A percentile compares a stretch with the other conserved stretches of the same genome.
These are phyloP conservation scores for Haliclona indistincta DNA, from an alignment of 37 sponge, comb jelly and placozoan species.

Conservation along the genomic window DNA sequence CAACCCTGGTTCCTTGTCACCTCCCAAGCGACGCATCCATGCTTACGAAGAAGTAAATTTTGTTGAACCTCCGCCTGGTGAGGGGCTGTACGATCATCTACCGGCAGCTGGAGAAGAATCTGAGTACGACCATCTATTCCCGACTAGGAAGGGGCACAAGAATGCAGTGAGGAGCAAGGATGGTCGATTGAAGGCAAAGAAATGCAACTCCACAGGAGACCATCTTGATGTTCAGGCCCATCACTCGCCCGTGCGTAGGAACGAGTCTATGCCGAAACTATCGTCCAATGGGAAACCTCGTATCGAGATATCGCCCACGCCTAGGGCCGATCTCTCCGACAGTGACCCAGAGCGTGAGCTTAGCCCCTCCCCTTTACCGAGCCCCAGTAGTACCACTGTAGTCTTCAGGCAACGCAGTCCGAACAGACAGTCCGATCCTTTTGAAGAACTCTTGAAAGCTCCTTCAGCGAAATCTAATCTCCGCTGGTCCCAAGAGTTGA, in stretches of 20 bases:
- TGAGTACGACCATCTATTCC: conserved; percentile 6
- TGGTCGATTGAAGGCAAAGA: background rate
- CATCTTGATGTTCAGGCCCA: background rate
- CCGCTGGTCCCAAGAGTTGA: conserved; percentile 66
- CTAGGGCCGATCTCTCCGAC: background rate
- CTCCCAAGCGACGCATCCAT: no score
- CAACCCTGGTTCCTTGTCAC: no score
- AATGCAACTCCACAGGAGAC: background rate
- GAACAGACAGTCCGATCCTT: conserved; percentile 49
- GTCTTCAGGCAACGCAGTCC: background rate
- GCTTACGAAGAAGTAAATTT: no score
- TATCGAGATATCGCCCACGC: background rate
- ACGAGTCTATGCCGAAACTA: conserved; percentile 7
- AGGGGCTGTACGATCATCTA: no score
- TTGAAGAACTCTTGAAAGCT: conserved; percentile 35
- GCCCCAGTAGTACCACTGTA: background rate
- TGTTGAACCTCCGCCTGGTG: no score
- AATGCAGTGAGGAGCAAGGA: background rate
- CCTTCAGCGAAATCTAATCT: conserved; percentile 6
- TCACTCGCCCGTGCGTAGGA: background rate
- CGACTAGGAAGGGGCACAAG: background rate
- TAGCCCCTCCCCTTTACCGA: background rate
- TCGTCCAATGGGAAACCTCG: no score
- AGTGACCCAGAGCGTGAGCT: background rate
- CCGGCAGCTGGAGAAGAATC: background rate